Base-by-base conservation (phyloP, 2,888 invertebrate genomes). In the Macropis europaea region DNA sequence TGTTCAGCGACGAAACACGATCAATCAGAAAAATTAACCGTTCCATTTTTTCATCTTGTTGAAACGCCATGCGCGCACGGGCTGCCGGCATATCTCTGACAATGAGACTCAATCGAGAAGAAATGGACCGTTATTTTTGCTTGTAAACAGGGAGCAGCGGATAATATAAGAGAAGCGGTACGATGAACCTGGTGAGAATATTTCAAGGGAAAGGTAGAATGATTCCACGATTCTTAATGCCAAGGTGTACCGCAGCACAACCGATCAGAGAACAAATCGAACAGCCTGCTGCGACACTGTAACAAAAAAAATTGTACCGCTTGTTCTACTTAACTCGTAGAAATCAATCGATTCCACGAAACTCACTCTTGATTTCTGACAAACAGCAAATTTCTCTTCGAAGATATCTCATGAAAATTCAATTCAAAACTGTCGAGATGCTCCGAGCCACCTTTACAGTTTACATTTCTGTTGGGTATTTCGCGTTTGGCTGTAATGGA, bases 171-270 rank as follows among this genome's bases (percentile, higher is more conserved):
- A 38, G 32, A 57, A 36, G 38, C 54, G 34, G 66, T 59, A 47
- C 56, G 60, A 73, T 57, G 67, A 76, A 77, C 73, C 57, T 71
- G 45, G 48, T 64, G 56, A 24, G 68, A 63, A 64, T 36, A 64
- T 81, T 79, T 82, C 79, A 77, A 82, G 79, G 82, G 81, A 82
- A 82, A 82, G 74, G 76, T 79, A 54, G 73, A 66, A 77, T 71
- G 62, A 61, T 67, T 54, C 60, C 36, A 32, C 15, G 67, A 62
- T 40, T 62, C 62, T 77, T 77, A 79, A 81, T 82, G 82, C 71
- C 82, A 79, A 81, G 72, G 73, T 75, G 66, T 59, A 38, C 36
- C 15, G 11, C 43, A 19, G 26, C 50, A 32, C 9, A 32, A 42
- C 45, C 15, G 40, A 62, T 38, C 19, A 32, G 11, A 43, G 53